These are phyloP conservation scores for Campylomormyrus numenius DNA, from an alignment of 2,113 vertebrate genomes.

Conservation along the genomic window DNA sequence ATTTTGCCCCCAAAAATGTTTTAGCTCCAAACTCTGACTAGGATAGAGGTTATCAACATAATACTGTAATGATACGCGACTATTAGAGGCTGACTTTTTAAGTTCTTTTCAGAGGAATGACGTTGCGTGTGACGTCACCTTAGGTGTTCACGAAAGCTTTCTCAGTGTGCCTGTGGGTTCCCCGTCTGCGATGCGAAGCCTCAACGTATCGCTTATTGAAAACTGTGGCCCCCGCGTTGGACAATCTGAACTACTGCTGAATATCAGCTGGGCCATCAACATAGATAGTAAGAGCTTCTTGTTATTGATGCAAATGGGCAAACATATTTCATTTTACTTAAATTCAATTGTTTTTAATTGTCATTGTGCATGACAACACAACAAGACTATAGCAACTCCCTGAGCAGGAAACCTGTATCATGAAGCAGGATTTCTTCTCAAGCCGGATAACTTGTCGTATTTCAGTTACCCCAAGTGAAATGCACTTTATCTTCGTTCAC, in stretches of 20 bases:
- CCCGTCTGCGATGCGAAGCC: slow-evolving; percentile 44
- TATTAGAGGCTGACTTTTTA: not conserved
- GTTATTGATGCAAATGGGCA: not conserved
- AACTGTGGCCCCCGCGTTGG: not conserved
- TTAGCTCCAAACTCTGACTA: not conserved
- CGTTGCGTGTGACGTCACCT: not conserved
- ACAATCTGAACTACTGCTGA: slow-evolving; percentile 37
- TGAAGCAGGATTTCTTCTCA: not conserved
- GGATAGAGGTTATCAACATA: not conserved
- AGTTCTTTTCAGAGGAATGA: rapidly evolving
- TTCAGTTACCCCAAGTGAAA: not conserved
- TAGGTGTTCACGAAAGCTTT: slow-evolving; percentile 41
- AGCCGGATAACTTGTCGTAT: not conserved
- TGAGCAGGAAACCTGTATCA: not conserved
- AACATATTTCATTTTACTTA: not conserved
- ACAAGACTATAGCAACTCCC: not conserved
- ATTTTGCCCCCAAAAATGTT: not conserved
- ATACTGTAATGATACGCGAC: not conserved
- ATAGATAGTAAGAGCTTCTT: slow-evolving; percentile 55
- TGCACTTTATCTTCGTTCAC: not conserved
- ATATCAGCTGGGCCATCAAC: slow-evolving; percentile 66
- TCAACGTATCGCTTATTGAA: slow-evolving; percentile 31
- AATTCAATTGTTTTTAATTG: not conserved
- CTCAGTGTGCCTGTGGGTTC: slow-evolving; percentile 5
- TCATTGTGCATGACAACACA: not conserved